Conservation (phyloP, 2,888 invertebrate species). For the Salpingus planirostris region DNA sequence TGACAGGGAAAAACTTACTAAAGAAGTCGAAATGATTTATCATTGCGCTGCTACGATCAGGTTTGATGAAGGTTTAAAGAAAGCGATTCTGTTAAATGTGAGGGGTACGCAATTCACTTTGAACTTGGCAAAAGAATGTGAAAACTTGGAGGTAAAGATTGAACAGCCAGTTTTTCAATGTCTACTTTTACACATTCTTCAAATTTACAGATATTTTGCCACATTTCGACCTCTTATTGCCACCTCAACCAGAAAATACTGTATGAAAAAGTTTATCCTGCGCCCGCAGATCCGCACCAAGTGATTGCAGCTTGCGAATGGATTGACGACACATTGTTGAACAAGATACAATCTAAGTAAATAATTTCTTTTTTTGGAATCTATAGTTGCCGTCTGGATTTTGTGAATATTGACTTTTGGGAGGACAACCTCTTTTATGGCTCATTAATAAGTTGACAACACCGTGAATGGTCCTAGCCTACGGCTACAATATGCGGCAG, state of each 20-base stretch:
- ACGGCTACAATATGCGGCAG: not conserved
- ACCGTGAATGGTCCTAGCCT: not conserved
- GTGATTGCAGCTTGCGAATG: conserved; percentile 23
- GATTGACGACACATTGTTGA: too few species aligned
- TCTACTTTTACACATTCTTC: too few species aligned
- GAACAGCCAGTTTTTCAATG: too few species aligned
- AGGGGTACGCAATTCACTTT: conserved; percentile 81
- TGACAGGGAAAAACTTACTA: conserved; percentile 52
- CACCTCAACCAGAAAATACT: conserved; percentile 71
- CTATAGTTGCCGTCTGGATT: too few species aligned
- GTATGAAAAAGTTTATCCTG: conserved; percentile 71
- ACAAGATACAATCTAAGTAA: too few species aligned
- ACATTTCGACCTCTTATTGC: conserved; percentile 88
- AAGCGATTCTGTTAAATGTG: conserved; percentile 83
- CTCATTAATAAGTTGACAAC: conserved; percentile 26
- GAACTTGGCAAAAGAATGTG: conserved; percentile 65
- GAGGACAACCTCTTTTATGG: too few species aligned
- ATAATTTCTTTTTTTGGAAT: not conserved
- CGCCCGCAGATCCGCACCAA: conserved; percentile 36
- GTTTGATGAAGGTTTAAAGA: conserved; percentile 84
- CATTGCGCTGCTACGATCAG: conserved; percentile 66
- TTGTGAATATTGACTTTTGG: too few species aligned
- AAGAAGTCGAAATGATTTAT: conserved; percentile 71
- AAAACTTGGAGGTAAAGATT: conserved; percentile 59
- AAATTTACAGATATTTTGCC: conserved; percentile 54